Evolutionary conservation across 2,797 vertebrate genomes (phyloP).

Genomic region (Kryptolebias ocellatus): DNA sequence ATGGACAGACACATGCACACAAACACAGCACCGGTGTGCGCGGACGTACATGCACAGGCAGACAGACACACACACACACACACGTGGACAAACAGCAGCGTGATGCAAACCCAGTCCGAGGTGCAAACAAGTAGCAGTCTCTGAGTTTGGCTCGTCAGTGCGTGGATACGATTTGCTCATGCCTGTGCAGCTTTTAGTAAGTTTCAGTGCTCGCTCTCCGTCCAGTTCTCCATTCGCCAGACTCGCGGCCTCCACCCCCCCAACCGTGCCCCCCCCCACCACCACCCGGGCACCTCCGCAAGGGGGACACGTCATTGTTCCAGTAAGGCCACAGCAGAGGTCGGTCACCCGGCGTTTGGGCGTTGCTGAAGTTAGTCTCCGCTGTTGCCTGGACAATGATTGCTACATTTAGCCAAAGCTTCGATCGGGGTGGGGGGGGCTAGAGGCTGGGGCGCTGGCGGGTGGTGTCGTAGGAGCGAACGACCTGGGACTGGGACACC

Average conservation of each 20-base stretch:
- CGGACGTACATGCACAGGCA: slow-evolving; percentile 71
- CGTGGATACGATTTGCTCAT: slow-evolving; percentile 68
- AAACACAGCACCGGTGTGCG: slow-evolving; percentile 58
- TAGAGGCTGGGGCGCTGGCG: slow-evolving; percentile 89
- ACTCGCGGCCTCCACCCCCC: slow-evolving; percentile 42
- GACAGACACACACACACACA: slow-evolving; percentile 61
- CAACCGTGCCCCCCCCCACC: slow-evolving; percentile 37
- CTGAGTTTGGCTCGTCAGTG: slow-evolving; percentile 60
- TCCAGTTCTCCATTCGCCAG: slow-evolving; percentile 45
- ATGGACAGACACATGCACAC: slow-evolving; percentile 61
- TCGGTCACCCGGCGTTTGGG: slow-evolving; percentile 49
- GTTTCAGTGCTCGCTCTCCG: slow-evolving; percentile 45
- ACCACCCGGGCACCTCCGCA: neutral
- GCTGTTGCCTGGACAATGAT: slow-evolving; percentile 56
- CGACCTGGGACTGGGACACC: slow-evolving; percentile 95
- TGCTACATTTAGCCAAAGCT: slow-evolving; percentile 57
- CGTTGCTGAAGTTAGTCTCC: slow-evolving; percentile 62
- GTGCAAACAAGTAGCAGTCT: slow-evolving; percentile 68
- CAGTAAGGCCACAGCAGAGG: slow-evolving; percentile 81
- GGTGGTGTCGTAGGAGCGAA: slow-evolving; percentile 97
- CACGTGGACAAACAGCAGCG: slow-evolving; percentile 44
- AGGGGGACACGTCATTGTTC: slow-evolving; percentile 66
- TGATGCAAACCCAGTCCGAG: slow-evolving; percentile 64
- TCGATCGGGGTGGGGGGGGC: slow-evolving; percentile 65
- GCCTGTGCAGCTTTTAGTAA: slow-evolving; percentile 66